phyloP scores from a whole-genome alignment of 2,888 invertebrate genomes.

The Holacanthella duospinosa region DNA sequence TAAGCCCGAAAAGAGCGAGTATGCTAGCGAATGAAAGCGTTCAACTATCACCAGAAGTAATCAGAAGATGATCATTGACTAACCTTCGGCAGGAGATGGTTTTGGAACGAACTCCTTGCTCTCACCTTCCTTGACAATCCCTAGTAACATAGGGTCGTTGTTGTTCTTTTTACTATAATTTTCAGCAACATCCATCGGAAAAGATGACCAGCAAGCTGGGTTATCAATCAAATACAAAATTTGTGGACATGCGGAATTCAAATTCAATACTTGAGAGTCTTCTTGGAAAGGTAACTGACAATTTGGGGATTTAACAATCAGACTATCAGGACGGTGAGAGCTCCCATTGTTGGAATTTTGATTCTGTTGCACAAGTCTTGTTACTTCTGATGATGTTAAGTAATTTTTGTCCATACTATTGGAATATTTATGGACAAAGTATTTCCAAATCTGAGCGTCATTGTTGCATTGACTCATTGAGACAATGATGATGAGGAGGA shows the following conservation, averaged over 20 bases:
- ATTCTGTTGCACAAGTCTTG: conserved; percentile 13
- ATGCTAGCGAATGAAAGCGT: too few species aligned
- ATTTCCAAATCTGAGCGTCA: conserved; percentile 19
- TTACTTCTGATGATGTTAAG: conserved; percentile 19
- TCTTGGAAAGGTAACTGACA: not conserved
- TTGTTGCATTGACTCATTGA: not conserved
- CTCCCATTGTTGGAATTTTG: conserved; percentile 11
- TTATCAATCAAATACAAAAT: conserved; percentile 28
- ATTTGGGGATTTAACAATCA: not conserved
- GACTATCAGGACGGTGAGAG: not conserved
- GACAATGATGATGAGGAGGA: not conserved
- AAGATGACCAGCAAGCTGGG: conserved; percentile 23
- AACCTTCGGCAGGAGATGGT: conserved; percentile 33
- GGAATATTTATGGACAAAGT: conserved; percentile 29
- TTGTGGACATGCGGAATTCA: conserved; percentile 18
- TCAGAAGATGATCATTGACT: conserved; percentile 5
- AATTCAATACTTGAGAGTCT: conserved; percentile 11
- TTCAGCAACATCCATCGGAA: too few species aligned
- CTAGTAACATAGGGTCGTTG: too few species aligned
- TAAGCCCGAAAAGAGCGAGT: too few species aligned
- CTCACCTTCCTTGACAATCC: conserved; percentile 7
- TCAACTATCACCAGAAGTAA: not conserved
- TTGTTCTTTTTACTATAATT: too few species aligned
- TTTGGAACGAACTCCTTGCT: conserved; percentile 19
- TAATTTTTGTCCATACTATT: conserved; percentile 11